Conservation (phyloP, 2,113 vertebrate species). For the Emberiza fucata region DNA sequence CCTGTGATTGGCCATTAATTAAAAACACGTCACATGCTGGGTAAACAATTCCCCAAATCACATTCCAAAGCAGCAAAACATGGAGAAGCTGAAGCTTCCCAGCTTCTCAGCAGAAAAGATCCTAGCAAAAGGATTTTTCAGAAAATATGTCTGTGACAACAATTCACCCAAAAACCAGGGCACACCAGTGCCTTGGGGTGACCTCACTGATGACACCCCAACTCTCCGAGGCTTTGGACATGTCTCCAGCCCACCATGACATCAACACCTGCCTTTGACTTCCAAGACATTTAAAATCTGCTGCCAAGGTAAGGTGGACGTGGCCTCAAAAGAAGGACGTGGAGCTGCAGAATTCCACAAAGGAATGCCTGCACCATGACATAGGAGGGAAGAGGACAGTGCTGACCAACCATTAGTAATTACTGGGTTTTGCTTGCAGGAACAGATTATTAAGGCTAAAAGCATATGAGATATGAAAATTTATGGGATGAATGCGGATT, state of each 20-base stretch:
- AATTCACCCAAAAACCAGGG: not conserved
- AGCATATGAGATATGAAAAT: not conserved
- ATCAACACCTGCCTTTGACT: not conserved
- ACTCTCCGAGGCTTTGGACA: not conserved
- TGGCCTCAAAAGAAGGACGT: not conserved
- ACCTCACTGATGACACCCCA: not conserved
- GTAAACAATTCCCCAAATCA: too few species aligned
- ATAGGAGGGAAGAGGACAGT: not conserved
- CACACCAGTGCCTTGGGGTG: not conserved
- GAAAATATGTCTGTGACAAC: too few species aligned
- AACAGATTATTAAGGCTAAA: not conserved
- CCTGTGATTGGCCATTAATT: too few species aligned
- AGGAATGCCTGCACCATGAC: accelerated
- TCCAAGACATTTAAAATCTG: not conserved
- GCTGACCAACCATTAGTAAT: not conserved
- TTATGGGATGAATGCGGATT: accelerated
- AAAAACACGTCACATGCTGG: too few species aligned
- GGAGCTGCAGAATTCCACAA: not conserved
- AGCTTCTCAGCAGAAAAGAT: too few species aligned
- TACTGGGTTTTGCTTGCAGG: not conserved
- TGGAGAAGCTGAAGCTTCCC: too few species aligned
- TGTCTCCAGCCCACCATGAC: not conserved
- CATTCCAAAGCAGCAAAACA: too few species aligned
- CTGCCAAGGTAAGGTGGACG: not conserved
- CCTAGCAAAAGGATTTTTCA: too few species aligned